Conservation (phyloP, 2,797 vertebrate species). For the Platalea minor region DNA sequence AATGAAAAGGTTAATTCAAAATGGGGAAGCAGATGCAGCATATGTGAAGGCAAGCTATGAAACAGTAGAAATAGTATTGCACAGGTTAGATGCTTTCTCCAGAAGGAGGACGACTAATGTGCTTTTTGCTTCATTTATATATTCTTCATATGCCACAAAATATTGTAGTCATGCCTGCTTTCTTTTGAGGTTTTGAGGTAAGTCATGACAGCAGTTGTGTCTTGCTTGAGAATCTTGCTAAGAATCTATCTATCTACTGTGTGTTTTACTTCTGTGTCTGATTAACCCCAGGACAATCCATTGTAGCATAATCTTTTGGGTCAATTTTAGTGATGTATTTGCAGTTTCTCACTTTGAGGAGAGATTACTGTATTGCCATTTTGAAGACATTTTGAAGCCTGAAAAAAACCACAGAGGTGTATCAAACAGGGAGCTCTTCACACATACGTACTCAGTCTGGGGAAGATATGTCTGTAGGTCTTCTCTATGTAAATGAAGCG, state of each 20-base stretch:
- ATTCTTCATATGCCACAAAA: neutral
- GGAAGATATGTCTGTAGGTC: neutral
- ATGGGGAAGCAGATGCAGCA: neutral
- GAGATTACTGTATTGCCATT: neutral
- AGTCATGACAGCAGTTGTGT: neutral
- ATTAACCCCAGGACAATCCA: neutral
- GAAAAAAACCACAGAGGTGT: neutral
- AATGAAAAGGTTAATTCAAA: neutral
- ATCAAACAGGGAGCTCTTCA: neutral
- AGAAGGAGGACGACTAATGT: neutral
- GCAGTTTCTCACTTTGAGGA: neutral
- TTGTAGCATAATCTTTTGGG: neutral
- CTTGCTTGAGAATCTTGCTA: neutral
- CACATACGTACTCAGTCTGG: neutral
- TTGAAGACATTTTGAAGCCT: neutral
- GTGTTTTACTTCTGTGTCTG: neutral
- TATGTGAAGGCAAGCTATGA: neutral
- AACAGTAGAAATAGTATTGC: neutral
- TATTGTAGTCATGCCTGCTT: neutral
- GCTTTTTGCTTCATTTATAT: neutral
- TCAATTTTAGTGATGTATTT: neutral
- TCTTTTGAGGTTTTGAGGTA: constrained; percentile 22
- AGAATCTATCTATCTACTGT: neutral
- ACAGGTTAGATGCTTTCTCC: neutral
- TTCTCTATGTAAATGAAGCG: neutral